Percentiles rank a stretch among this genome's conserved stretches.
phyloP scores from a whole-genome alignment of 2,797 vertebrate species.

The Poecilia velifera region DNA sequence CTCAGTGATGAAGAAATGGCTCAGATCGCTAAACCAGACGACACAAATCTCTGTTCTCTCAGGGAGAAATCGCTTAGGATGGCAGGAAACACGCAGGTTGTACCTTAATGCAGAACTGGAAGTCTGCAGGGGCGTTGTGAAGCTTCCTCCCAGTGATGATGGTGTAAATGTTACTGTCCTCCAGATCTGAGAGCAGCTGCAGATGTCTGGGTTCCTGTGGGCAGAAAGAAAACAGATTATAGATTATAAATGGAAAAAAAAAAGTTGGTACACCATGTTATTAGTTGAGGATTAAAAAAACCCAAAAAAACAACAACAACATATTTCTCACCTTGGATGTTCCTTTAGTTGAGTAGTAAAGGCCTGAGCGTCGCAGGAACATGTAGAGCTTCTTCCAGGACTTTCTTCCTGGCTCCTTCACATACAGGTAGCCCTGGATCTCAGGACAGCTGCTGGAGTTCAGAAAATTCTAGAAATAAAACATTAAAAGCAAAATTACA shows the following conservation, averaged over 20 bases:
- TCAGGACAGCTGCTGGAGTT: conserved; percentile 96
- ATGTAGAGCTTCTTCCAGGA: conserved; percentile 97
- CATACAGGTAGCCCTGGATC: conserved; percentile 93
- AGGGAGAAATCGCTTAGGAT: background rate
- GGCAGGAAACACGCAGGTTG: background rate
- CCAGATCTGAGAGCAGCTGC: conserved; percentile 92
- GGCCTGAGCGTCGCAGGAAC: conserved; percentile 93
- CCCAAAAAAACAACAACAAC: background rate
- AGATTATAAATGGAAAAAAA: background rate
- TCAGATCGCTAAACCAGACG: background rate
- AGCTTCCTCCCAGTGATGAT: conserved; percentile 89
- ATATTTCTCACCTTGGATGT: conserved; percentile 88
- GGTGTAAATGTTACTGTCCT: conserved; percentile 92
- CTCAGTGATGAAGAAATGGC: background rate
- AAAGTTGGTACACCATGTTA: background rate
- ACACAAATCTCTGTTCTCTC: background rate
- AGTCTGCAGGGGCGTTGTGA: conserved; percentile 91
- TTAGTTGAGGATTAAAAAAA: background rate
- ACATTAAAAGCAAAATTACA: conserved; percentile 1
- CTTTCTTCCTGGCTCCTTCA: conserved; percentile 93
- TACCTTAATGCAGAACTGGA: conserved; percentile 98
- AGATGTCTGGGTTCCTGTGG: conserved; percentile 93
- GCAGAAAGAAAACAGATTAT: background rate
- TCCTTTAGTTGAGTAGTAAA: conserved; percentile 97
- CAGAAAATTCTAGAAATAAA: conserved; percentile 88